Conservation (phyloP, 2,797 vertebrate genomes). For the Microchirus variegatus region DNA sequence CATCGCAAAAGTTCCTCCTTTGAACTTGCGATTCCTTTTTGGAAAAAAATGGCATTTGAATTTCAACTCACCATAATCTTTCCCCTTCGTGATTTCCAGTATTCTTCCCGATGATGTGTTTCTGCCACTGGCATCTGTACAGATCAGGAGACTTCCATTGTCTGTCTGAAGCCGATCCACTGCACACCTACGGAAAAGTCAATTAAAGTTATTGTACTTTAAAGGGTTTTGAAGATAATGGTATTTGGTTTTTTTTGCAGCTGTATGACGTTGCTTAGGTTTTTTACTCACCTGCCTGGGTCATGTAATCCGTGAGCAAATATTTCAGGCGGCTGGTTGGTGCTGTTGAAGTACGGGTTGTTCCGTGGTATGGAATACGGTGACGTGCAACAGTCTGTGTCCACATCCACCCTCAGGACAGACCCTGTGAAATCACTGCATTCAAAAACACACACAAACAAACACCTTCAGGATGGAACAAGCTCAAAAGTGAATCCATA, state of each 20-base stretch:
- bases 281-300: constrained; percentile 92
- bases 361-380: constrained; percentile 92
- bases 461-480: constrained; percentile 31
- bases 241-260: too few relatives aligned
- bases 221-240: too few relatives aligned
- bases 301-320: constrained; percentile 97
- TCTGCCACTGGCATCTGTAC: constrained; percentile 92
- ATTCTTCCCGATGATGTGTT: constrained; percentile 94
- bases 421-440: constrained; percentile 98
- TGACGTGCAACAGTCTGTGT: constrained; percentile 88
- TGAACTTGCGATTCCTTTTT: constrained; percentile 7
- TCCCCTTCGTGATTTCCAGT: constrained; percentile 93
- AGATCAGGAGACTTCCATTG: constrained; percentile 93
- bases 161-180: constrained; percentile 90
- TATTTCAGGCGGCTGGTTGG: constrained; percentile 98
- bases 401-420: constrained; percentile 92
- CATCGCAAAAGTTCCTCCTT: constrained; percentile 14
- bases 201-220: not conserved
- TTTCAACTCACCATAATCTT: constrained; percentile 92
- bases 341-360: constrained; percentile 99
- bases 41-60: constrained; percentile 22
- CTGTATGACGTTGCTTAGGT: constrained; percentile 8
- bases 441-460: constrained; percentile 58
- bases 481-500: constrained; percentile 16
- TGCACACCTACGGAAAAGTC: constrained; percentile 86